A percentile compares a stretch with the other conserved stretches of the same genome.
These are phyloP conservation scores for Hormaphis cornu DNA, from an alignment of 1,140 invertebrate species.

Conservation along the genomic window DNA sequence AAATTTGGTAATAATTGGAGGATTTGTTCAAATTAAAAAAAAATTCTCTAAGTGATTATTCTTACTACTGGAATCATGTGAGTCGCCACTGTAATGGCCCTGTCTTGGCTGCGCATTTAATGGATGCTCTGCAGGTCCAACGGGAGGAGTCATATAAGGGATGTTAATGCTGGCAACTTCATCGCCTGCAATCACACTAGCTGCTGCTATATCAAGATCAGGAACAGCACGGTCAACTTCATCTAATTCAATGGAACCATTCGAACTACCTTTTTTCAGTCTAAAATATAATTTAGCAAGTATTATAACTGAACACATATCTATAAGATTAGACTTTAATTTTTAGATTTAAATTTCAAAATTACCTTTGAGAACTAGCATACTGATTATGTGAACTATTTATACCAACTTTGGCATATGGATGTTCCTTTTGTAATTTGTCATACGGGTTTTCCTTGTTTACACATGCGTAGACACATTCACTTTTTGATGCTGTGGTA, in stretches of 20 bases:
- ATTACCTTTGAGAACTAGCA: slow-evolving; percentile 13
- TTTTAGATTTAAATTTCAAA: background rate
- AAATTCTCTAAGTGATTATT: slow-evolving; percentile 33
- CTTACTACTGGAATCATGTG: slow-evolving; percentile 71
- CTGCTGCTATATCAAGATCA: slow-evolving; percentile 56
- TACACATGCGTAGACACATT: slow-evolving; percentile 37
- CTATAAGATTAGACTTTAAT: too few species aligned
- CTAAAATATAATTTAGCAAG: background rate
- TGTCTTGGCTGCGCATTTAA: slow-evolving; percentile 42
- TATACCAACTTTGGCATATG: slow-evolving; percentile 31
- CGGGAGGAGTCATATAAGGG: slow-evolving; percentile 79
- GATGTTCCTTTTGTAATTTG: slow-evolving; percentile 35
- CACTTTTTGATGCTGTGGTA: slow-evolving; percentile 17
- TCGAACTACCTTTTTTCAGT: background rate
- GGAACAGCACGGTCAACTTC: background rate
- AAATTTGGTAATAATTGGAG: slow-evolving; percentile 37
- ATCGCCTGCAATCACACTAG: slow-evolving; percentile 69
- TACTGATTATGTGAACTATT: slow-evolving; percentile 4
- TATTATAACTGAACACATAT: background rate
- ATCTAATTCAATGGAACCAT: slow-evolving; percentile 9
- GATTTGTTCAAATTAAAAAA: background rate
- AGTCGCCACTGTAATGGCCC: slow-evolving; percentile 69
- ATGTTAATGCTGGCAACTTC: slow-evolving; percentile 76
- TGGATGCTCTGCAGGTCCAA: slow-evolving; percentile 39
- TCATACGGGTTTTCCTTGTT: slow-evolving; percentile 42